Evolutionary conservation across 2,888 invertebrate species (phyloP).

Genomic region (Xylocampa areola): DNA sequence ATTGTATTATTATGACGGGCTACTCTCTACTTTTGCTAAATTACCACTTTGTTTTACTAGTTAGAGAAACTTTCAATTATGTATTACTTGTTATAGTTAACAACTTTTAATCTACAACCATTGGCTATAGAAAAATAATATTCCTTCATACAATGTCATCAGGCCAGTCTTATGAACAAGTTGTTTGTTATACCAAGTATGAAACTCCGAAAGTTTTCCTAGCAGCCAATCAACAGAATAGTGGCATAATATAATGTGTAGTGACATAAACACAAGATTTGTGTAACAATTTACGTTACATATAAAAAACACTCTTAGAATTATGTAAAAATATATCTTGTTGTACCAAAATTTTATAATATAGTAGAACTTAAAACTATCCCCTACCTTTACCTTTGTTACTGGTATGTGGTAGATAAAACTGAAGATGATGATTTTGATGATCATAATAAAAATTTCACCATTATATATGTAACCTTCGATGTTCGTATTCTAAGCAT

Average conservation of each 20-base stretch:
- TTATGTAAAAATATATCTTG: conserved; percentile 20
- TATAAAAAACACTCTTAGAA: conserved; percentile 22
- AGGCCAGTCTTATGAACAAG: conserved; percentile 1
- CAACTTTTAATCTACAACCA: background rate
- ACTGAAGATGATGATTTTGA: conserved; percentile 49
- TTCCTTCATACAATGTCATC: background rate
- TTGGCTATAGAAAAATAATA: background rate
- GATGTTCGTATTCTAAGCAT: conserved; percentile 72
- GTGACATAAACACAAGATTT: background rate
- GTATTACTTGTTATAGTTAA: conserved; percentile 15
- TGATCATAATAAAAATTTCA: conserved; percentile 53
- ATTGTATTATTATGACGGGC: background rate
- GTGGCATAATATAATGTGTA: background rate
- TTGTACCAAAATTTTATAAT: conserved; percentile 5
- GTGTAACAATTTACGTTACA: background rate
- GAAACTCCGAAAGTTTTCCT: conserved; percentile 26
- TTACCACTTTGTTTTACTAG: background rate
- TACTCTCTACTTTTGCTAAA: background rate
- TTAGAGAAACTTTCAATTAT: conserved; percentile 11
- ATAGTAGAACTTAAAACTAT: conserved; percentile 40
- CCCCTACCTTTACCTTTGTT: conserved; percentile 57
- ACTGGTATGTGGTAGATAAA: conserved; percentile 26
- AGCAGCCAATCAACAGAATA: background rate
- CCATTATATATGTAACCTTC: conserved; percentile 67
- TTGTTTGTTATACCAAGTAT: conserved; percentile 15